Base-by-base conservation (phyloP, 2,888 invertebrate species). In the Timandra comae region DNA sequence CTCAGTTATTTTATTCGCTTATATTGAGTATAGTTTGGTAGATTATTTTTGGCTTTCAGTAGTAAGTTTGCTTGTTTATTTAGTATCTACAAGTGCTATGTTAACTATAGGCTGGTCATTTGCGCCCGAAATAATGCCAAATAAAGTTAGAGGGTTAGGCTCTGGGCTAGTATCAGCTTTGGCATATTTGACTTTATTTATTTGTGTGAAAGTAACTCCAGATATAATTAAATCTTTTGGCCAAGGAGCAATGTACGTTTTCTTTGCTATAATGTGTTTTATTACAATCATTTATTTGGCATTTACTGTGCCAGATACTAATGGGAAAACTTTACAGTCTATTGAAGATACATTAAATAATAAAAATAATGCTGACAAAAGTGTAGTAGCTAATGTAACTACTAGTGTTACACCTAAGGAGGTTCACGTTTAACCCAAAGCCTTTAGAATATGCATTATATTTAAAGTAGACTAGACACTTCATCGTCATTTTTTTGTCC, bases 301-400 rank as follows among this genome's bases (percentile, higher is more conserved):
- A 3, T 16, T 16, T 6, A 6, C 16, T 16, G 38, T 66, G 23
- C 63, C 64, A 4, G 57, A 64, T 27, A 64, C 64, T 0, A 48
- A 51, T 34, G 87, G 46, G 89, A 93, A 64, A 91, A 94, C 77
- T 88, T 93, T 56, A n/a, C 41, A 44, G 16, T 26, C 34, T 3
- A 41, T 38, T 3, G 41, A 44, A 38, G 34, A 78, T 88, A 54
- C 89, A 9, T 39, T 38, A 30, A 20, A 32, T 25, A 24, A 32
- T 27, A 36, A 23, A 3, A 16, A 16, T 5, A 16, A 16, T 5
- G 4, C 16, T 5, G 1, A 3, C 6, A 16, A 16, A 16, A 16
- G 6, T 16, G 4, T 5, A 16, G 16, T 5, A 16, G 16, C 16
- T 16, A 16, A 16, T n/a, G 16, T 5, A 16, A 5, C 16, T 16